Base-by-base conservation (phyloP, 64 coral and sea anemone species). In the Stylophora pistillata region DNA sequence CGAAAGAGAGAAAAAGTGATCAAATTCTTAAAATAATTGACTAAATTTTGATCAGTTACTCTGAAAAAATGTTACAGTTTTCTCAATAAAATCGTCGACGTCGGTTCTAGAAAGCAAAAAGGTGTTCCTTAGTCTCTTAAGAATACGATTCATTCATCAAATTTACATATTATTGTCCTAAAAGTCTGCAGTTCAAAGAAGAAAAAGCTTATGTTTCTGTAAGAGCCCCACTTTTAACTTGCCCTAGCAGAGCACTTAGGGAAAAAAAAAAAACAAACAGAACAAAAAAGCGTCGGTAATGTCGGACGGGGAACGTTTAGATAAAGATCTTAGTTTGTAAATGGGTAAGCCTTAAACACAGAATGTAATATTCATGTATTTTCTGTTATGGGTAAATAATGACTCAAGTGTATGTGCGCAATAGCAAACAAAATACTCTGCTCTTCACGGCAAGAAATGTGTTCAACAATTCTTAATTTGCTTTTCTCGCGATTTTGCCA, bases 91-190 rank as follows among this genome's bases (percentile, higher is more conserved):
- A 76, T 20, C 29, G 23, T 56, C 25, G 28, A 57, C 10, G 53
- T 56, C 37, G 53, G 23, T 78, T 78, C 56, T 57, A 12, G 2
- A 56, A 56, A 56, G 26, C 64, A 21, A 21, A 20, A 26, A 78
- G 21, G 52, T 55, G 52, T 55, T 47, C 7, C 13, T 55, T 21
- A 77, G 32, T n/a, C 26, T 27, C 23, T 25, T 9, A 78, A 15
- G 11, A 27, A 4, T 23, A 23, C 4, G 2, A 2, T 68, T 68
- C 23, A 68, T 11, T n/a, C 28, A 7, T 20, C 0, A 78, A 78
- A 78, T 78, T 78, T 78, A 52, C 75, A 78, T 78, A 78, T 18
- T 75, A 7, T 57, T 52, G 12, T n/a, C 64, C 26, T 55, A 25
- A n/a, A n/a, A n/a, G n/a, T n/a, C n/a, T n/a, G n/a, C 56, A 78